Conservation (phyloP, 64 coral and sea anemone genomes). For the Anthopleura sola region DNA sequence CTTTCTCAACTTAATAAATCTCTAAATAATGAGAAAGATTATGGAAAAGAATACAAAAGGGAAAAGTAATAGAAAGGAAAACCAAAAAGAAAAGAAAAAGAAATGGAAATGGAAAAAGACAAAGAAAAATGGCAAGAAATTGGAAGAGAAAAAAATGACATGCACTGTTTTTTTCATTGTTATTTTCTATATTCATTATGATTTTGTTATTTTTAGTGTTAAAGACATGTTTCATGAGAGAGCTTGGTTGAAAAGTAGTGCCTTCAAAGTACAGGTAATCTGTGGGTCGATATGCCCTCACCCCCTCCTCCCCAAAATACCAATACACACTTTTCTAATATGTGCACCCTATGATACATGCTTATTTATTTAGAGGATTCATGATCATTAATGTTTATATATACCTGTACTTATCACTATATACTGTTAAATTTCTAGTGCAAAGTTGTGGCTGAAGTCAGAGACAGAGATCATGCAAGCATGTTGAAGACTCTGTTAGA, state of each 20-base stretch:
- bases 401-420: neutral
- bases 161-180: neutral
- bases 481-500: slow-evolving; percentile 48
- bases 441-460: slow-evolving; percentile 71
- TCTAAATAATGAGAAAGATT: too few species aligned
- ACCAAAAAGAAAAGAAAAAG: neutral
- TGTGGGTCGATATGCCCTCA: too few species aligned
- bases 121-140: neutral
- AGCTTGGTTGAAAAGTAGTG: slow-evolving; percentile 43
- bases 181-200: neutral
- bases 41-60: too few species aligned
- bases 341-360: neutral
- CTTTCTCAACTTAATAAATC: too few species aligned
- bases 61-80: too few species aligned
- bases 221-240: slow-evolving; percentile 58
- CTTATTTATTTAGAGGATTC: neutral
- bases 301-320: neutral
- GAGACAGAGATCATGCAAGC: slow-evolving; percentile 59
- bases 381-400: too few species aligned
- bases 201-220: slow-evolving; percentile 18
- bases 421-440: slow-evolving; percentile 31
- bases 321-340: too few species aligned
- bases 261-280: slow-evolving; percentile 44
- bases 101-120: neutral
- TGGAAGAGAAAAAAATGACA: neutral